These are phyloP conservation scores for Omphaloscelis lunosa DNA, from an alignment of 2,888 invertebrate species.

Conservation along the genomic window DNA sequence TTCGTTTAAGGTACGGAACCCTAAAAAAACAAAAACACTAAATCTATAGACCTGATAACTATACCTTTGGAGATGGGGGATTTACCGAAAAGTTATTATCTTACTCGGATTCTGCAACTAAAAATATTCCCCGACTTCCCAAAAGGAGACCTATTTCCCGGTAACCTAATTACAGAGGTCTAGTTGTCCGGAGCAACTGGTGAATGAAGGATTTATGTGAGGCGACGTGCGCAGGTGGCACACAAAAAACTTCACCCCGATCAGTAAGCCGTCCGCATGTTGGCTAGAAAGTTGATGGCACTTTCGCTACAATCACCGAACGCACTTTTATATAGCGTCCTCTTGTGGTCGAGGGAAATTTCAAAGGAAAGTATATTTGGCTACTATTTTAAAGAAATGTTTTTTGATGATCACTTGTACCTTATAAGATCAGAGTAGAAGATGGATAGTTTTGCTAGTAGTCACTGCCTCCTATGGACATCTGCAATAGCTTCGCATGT, in stretches of 20 bases:
- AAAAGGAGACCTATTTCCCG: neutral
- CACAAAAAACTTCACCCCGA: neutral
- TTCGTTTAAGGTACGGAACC: too few relatives aligned
- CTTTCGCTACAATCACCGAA: slow-evolving; percentile 12
- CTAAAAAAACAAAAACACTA: neutral
- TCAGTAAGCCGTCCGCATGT: neutral
- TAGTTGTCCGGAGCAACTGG: neutral
- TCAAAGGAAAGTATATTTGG: neutral
- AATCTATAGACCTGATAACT: neutral
- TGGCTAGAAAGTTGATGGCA: neutral
- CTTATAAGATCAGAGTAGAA: neutral
- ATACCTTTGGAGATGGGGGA: neutral
- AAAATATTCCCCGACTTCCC: neutral
- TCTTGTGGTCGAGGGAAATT: neutral
- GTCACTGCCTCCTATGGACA: neutral
- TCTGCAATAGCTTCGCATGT: neutral
- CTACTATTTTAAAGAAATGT: neutral
- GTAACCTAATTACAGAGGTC: neutral
- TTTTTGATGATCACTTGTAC: neutral
- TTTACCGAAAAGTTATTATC: neutral
- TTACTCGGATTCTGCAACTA: neutral
- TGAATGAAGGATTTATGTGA: neutral
- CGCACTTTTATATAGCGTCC: neutral
- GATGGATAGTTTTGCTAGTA: neutral
- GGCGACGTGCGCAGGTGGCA: too few relatives aligned